Conservation (phyloP, 2,888 invertebrate species). For the Pheosia gnoma region DNA sequence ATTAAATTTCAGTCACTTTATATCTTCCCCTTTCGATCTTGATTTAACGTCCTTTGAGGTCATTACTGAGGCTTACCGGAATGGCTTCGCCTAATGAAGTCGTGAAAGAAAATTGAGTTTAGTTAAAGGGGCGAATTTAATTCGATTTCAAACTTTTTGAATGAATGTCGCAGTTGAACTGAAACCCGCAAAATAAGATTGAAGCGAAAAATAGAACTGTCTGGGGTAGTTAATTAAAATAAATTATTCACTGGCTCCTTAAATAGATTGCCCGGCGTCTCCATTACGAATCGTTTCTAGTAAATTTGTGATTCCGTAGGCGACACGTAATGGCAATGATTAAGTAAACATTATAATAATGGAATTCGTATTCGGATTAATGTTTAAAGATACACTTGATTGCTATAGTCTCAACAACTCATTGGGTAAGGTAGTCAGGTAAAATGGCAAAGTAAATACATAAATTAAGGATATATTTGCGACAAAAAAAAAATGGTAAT, state of each 20-base stretch:
- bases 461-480: neutral
- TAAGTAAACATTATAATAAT: slow-evolving; percentile 40
- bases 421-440: too few relatives aligned
- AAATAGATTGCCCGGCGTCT: slow-evolving; percentile 66
- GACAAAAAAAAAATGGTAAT: neutral
- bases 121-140: slow-evolving; percentile 83
- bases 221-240: slow-evolving; percentile 76
- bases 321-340: slow-evolving; percentile 55
- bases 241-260: slow-evolving; percentile 71
- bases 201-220: slow-evolving; percentile 71
- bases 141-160: slow-evolving; percentile 81
- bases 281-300: slow-evolving; percentile 66
- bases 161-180: slow-evolving; percentile 75
- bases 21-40: slow-evolving; percentile 77
- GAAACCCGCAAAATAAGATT: slow-evolving; percentile 70
- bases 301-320: slow-evolving; percentile 54
- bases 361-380: slow-evolving; percentile 22
- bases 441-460: neutral
- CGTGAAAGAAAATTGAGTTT: slow-evolving; percentile 82
- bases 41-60: slow-evolving; percentile 82
- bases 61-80: slow-evolving; percentile 81
- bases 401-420: too few relatives aligned
- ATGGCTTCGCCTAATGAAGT: slow-evolving; percentile 81
- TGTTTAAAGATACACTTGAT: slow-evolving; percentile 10
- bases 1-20: slow-evolving; percentile 78